Evolutionary conservation across 2,888 invertebrate genomes (phyloP).

Genomic region (Ornithoptera priamus): DNA sequence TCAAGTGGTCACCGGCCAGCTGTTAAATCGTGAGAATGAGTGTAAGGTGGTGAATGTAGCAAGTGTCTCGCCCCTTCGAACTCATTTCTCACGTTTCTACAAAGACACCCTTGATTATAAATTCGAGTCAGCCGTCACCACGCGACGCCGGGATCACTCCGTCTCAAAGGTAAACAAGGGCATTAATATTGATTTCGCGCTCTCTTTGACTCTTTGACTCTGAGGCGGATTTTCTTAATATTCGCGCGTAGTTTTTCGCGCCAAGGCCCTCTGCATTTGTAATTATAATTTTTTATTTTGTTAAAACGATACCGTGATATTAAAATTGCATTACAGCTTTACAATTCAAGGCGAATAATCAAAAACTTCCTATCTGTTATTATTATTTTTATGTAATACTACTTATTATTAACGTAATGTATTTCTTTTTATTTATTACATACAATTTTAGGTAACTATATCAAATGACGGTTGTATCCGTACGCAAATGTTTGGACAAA

Average conservation of each 20-base stretch:
- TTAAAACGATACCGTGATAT: conserved; percentile 43
- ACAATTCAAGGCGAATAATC: too few species aligned
- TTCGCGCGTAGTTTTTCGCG: conserved; percentile 58
- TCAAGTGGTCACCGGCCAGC: conserved; percentile 48
- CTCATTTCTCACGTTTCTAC: conserved; percentile 68
- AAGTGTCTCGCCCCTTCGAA: conserved; percentile 72
- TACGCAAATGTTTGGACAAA: conserved; percentile 48
- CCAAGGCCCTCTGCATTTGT: conserved; percentile 42
- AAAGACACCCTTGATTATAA: conserved; percentile 73
- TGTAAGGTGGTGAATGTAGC: conserved; percentile 69
- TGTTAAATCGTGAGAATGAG: conserved; percentile 71
- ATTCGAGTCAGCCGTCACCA: conserved; percentile 67
- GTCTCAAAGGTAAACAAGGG: conserved; percentile 74
- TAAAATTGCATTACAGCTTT: conserved; percentile 29
- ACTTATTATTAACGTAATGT: too few species aligned
- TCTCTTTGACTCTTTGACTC: conserved; percentile 71
- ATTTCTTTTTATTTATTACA: too few species aligned
- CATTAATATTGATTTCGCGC: conserved; percentile 75
- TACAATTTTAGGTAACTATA: too few species aligned
- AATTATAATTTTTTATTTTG: conserved; percentile 47
- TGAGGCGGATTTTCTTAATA: conserved; percentile 60
- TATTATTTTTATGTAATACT: too few species aligned
- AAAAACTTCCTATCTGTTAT: too few species aligned
- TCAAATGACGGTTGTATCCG: too few species aligned
- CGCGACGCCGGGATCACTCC: conserved; percentile 52